Evolutionary conservation across 2,797 vertebrate genomes (phyloP).

Genomic region (Trachops cirrhosus): DNA sequence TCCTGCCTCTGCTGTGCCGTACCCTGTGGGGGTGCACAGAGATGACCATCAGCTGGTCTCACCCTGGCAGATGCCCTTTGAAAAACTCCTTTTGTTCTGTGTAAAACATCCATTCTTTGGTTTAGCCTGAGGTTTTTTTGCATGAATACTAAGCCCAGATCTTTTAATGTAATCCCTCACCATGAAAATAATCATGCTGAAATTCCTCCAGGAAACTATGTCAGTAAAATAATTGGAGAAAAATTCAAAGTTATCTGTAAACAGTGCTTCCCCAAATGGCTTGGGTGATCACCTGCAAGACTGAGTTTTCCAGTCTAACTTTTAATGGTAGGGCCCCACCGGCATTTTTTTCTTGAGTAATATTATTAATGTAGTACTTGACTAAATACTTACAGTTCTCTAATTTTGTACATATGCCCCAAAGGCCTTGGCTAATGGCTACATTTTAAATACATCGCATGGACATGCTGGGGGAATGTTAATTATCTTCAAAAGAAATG

Average conservation of each 20-base stretch:
- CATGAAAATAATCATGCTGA: background rate
- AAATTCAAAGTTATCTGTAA: background rate
- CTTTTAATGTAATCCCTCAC: background rate
- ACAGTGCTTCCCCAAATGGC: background rate
- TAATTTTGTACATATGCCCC: slow-evolving; percentile 47
- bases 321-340: background rate
- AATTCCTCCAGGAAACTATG: slow-evolving; percentile 19
- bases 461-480: slow-evolving; percentile 56
- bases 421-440: slow-evolving; percentile 50
- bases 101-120: background rate
- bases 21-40: background rate
- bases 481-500: slow-evolving; percentile 65
- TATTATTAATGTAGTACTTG: slow-evolving; percentile 35
- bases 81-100: background rate
- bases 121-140: slow-evolving; percentile 8
- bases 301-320: background rate
- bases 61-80: background rate
- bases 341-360: slow-evolving; percentile 19
- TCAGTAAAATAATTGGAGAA: background rate
- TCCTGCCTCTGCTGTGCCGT: background rate
- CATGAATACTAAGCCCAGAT: background rate
- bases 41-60: background rate
- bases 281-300: background rate
- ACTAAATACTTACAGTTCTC: slow-evolving; percentile 31
- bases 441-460: slow-evolving; percentile 40